phyloP scores from a whole-genome alignment of 1,140 invertebrate species.

The Manduca sexta region DNA sequence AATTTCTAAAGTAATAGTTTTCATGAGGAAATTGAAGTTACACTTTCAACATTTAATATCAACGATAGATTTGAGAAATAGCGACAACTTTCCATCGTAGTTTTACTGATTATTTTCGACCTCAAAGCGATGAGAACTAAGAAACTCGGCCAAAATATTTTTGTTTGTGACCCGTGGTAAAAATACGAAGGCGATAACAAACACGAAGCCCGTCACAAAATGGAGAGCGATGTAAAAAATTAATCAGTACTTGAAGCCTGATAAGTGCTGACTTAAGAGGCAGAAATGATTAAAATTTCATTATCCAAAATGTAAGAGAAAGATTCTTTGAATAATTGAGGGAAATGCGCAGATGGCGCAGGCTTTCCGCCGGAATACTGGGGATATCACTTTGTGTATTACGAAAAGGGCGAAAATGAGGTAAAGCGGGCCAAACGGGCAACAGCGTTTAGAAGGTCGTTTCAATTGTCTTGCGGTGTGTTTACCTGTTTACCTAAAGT shows the following conservation, averaged over 20 bases:
- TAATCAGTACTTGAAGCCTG: conserved; percentile 12
- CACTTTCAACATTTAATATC: too few species aligned
- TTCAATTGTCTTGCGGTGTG: not conserved
- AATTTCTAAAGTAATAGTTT: too few species aligned
- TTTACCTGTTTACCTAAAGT: too few species aligned
- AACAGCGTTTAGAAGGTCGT: not conserved
- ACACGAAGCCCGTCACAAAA: too few species aligned
- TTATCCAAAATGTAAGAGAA: conserved; percentile 53
- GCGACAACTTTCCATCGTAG: too few species aligned
- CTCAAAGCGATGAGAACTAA: too few species aligned
- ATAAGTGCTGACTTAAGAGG: conserved; percentile 29
- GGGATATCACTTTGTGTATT: conserved; percentile 32
- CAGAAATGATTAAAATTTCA: conserved; percentile 55
- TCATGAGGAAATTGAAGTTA: too few species aligned
- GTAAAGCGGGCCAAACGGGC: not conserved
- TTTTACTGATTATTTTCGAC: too few species aligned
- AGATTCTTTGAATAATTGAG: conserved; percentile 56
- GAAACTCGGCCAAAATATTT: too few species aligned
- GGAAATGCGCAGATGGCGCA: conserved; percentile 28
- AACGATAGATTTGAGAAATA: too few species aligned
- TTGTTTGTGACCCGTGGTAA: too few species aligned
- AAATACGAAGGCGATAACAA: too few species aligned
- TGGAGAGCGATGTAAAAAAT: conserved; percentile 7
- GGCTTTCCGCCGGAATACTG: conserved; percentile 8
- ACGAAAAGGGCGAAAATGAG: conserved; percentile 1